Conservation (phyloP, 1,140 invertebrate species). For the Araneus ventricosus region DNA sequence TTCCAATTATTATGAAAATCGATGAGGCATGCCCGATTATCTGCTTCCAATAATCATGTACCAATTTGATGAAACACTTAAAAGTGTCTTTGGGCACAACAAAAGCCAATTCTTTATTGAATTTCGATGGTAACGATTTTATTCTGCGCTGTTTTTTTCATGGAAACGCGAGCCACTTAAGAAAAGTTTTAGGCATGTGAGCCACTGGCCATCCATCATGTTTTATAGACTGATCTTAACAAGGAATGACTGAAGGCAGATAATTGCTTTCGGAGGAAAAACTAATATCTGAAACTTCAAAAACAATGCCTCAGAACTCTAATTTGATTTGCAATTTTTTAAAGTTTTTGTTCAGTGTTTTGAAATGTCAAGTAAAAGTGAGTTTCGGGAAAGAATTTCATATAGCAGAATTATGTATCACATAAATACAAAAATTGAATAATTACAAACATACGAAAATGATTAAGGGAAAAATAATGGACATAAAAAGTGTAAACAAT, state of each 20-base stretch:
- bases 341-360: no score
- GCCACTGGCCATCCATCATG: not conserved
- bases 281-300: not conserved
- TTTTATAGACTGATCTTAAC: not conserved
- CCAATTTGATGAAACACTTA: not conserved
- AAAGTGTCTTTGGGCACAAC: not conserved
- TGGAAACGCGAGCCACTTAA: not conserved
- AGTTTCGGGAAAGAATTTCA: no score
- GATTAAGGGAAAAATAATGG: no score
- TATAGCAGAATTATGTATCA: no score
- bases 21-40: not conserved
- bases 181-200: not conserved
- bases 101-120: constrained; percentile 31
- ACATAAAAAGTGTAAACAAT: no score
- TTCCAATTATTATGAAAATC: not conserved
- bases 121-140: not conserved
- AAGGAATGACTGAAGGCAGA: not conserved
- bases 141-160: not conserved
- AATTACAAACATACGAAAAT: no score
- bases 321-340: no score
- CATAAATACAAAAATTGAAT: no score
- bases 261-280: not conserved
- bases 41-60: constrained; percentile 11
- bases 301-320: no score
- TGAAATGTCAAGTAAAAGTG: no score